Percentiles rank a stretch among this genome's conserved stretches.
Evolutionary conservation across 2,113 vertebrate genomes (phyloP).

Genomic region (Cephalopterus ornatus): DNA sequence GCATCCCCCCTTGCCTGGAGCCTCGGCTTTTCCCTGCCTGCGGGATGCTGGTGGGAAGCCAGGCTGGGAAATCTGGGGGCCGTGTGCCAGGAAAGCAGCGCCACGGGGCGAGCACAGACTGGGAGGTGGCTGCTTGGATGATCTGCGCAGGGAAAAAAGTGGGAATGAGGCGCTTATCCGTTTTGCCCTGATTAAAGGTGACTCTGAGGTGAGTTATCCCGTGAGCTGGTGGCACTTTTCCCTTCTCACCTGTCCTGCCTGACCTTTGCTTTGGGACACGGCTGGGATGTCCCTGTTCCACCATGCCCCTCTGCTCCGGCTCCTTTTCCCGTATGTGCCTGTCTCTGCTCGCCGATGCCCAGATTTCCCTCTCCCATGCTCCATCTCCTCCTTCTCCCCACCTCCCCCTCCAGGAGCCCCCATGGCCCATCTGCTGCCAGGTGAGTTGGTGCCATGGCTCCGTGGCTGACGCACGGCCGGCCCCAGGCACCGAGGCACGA

Average conservation of each 20-base stretch:
- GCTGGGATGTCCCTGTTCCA: no score
- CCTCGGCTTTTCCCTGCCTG: background rate
- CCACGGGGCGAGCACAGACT: accelerated
- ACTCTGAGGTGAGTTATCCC: background rate
- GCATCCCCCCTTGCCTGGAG: background rate
- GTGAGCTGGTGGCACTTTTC: background rate
- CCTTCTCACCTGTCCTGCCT: background rate
- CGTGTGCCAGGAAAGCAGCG: background rate
- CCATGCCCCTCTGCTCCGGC: accelerated
- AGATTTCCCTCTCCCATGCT: background rate
- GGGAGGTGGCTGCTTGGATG: background rate
- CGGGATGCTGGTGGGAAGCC: background rate
- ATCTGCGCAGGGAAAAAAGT: background rate
- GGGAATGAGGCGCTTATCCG: background rate
- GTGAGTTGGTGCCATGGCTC: background rate
- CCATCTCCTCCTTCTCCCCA: background rate
- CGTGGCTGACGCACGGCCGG: accelerated
- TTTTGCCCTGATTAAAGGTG: background rate
- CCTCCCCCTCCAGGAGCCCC: background rate
- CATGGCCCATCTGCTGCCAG: background rate
- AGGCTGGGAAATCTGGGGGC: background rate
- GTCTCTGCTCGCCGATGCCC: accelerated
- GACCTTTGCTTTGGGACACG: background rate
- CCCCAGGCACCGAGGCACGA: accelerated
- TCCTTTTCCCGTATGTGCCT: accelerated